These are phyloP conservation scores for Holothuria glaberrima DNA, from an alignment of 35 echinoderm and acorn worm species.

Conservation along the genomic window DNA sequence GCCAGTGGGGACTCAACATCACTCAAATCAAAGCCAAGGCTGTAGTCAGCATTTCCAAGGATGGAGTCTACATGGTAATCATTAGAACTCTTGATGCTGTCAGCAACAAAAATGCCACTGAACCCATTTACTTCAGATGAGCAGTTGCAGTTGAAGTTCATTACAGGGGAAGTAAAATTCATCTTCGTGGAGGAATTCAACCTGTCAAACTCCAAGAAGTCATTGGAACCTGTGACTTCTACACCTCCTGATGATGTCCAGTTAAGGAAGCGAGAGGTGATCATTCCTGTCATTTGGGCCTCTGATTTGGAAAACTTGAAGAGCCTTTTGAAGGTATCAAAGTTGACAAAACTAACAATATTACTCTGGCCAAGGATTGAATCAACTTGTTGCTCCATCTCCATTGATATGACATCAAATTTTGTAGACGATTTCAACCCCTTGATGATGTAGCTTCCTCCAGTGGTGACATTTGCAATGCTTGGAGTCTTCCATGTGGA, in stretches of 20 bases:
- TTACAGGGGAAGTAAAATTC: constrained; percentile 46
- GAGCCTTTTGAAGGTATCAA: constrained; percentile 63
- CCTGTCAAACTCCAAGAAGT: constrained; percentile 17
- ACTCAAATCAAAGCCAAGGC: constrained; percentile 42
- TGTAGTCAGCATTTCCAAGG: constrained; percentile 46
- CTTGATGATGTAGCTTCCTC: constrained; percentile 71
- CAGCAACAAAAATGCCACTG: constrained; percentile 34
- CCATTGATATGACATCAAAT: constrained; percentile 41
- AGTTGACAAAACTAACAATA: constrained; percentile 10
- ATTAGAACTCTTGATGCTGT: constrained; percentile 22
- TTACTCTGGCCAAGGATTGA: constrained; percentile 23
- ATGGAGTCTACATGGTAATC: constrained; percentile 39
- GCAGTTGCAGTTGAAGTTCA: constrained; percentile 69
- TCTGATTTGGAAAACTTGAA: constrained; percentile 55
- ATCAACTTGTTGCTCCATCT: background rate
- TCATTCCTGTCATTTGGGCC: background rate
- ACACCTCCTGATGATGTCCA: background rate
- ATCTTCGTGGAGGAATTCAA: background rate
- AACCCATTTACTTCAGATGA: constrained; percentile 25
- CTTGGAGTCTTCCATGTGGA: background rate
- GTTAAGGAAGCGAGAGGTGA: constrained; percentile 46
- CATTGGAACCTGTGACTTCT: constrained; percentile 27
- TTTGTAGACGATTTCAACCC: constrained; percentile 32
- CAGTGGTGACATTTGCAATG: constrained; percentile 62
- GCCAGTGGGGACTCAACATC: constrained; percentile 54